phyloP scores from a whole-genome alignment of 64 coral and sea anemone genomes.

The Platygyra sinensis region DNA sequence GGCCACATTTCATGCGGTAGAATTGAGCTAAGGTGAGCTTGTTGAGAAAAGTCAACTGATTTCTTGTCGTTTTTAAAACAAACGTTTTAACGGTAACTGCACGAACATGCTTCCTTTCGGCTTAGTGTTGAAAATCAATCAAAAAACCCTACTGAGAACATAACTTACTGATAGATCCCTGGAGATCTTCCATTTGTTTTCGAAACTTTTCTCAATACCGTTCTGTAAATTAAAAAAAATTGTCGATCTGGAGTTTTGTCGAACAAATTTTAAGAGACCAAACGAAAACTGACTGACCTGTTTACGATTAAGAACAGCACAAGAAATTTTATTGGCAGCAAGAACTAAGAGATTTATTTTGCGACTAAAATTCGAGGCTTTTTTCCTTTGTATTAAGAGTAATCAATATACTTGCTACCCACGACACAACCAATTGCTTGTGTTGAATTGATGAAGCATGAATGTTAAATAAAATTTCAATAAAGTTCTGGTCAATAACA shows the following conservation, averaged over 20 bases:
- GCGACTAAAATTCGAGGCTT: too few relatives aligned
- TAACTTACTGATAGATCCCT: not conserved
- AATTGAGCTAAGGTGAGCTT: too few relatives aligned
- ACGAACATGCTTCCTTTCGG: too few relatives aligned
- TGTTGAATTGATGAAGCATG: not conserved
- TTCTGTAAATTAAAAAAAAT: not conserved
- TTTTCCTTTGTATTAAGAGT: not conserved
- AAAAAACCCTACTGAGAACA: too few relatives aligned
- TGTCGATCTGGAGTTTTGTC: not conserved
- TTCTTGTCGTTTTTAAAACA: too few relatives aligned
- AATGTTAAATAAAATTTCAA: not conserved
- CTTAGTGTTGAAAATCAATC: too few relatives aligned
- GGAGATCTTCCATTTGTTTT: not conserved
- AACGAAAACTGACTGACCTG: not conserved
- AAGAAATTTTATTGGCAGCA: too few relatives aligned
- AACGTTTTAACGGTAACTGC: too few relatives aligned
- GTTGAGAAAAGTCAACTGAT: too few relatives aligned
- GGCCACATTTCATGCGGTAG: too few relatives aligned
- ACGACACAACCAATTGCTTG: not conserved
- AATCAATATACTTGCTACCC: not conserved
- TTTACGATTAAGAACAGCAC: not conserved
- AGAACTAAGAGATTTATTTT: too few relatives aligned
- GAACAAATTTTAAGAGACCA: not conserved
- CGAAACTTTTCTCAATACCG: too few relatives aligned
- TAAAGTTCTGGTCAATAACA: conserved; percentile 22